phyloP scores from a whole-genome alignment of 1,140 invertebrate species.

The Eufriesea mexicana region DNA sequence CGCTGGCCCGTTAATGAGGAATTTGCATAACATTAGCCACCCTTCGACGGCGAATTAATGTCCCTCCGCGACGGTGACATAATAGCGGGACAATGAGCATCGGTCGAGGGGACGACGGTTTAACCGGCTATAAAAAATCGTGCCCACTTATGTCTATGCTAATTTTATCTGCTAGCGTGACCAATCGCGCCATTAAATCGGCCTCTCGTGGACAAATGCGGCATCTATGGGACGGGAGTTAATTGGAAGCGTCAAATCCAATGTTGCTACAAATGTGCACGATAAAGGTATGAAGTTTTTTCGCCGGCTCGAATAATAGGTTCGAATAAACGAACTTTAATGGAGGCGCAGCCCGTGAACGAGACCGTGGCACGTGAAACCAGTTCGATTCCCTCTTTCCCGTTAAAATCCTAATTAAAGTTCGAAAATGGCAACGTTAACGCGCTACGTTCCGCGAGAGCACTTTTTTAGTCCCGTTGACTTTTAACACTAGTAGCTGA shows the following conservation, averaged over 20 bases:
- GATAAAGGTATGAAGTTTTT: not conserved
- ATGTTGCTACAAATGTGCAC: not conserved
- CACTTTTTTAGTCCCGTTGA: not conserved
- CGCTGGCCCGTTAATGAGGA: conserved; percentile 70
- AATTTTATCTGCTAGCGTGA: conserved; percentile 75
- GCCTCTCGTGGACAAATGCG: not conserved
- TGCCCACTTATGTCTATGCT: conserved; percentile 74
- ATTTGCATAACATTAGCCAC: conserved; percentile 74
- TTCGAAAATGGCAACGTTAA: not conserved
- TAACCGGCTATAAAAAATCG: conserved; percentile 74
- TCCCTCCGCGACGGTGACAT: conserved; percentile 47
- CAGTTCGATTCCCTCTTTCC: not conserved
- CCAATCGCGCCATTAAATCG: conserved; percentile 73
- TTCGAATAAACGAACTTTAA: not conserved
- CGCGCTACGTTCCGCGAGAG: not conserved
- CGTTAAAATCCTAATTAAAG: not conserved
- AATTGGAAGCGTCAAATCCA: not conserved
- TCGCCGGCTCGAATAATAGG: not conserved
- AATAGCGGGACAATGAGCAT: conserved; percentile 62
- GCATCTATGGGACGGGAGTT: conserved; percentile 1
- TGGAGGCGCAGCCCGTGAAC: not conserved
- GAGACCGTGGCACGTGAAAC: not conserved
- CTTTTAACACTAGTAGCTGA: not conserved
- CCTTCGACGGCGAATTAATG: conserved; percentile 59
- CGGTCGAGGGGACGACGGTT: conserved; percentile 14